These are phyloP conservation scores for Falco punctatus DNA, from an alignment of 2,113 vertebrate genomes.

Conservation along the genomic window DNA sequence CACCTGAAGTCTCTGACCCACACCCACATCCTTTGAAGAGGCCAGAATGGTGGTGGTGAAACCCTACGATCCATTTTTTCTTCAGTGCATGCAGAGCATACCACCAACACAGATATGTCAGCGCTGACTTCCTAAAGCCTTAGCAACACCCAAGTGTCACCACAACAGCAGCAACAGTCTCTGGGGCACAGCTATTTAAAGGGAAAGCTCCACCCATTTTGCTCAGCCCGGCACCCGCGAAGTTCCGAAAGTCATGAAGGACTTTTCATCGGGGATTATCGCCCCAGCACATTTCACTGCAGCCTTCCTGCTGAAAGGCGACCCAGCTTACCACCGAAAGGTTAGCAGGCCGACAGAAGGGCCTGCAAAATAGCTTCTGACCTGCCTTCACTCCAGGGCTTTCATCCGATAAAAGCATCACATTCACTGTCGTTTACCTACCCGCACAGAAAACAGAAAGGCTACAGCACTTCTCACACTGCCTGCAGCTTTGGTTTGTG, in stretches of 20 bases:
- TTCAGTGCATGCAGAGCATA: neutral
- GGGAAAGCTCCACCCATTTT: conserved; percentile 40
- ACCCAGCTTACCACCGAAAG: neutral
- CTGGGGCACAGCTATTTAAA: neutral
- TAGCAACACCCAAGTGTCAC: neutral
- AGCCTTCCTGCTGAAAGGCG: neutral
- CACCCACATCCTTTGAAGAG: neutral
- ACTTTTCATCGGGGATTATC: neutral
- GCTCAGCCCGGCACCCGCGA: accelerated
- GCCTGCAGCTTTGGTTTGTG: neutral
- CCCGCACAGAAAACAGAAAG: neutral
- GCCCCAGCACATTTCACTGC: neutral
- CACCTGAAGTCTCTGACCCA: neutral
- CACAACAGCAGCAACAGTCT: neutral
- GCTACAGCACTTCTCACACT: neutral
- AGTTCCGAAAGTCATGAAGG: neutral
- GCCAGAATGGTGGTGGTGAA: neutral
- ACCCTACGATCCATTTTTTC: neutral
- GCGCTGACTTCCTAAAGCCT: neutral
- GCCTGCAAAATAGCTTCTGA: neutral
- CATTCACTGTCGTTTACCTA: neutral
- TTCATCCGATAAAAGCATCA: accelerated
- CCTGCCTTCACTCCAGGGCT: neutral
- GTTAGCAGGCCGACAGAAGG: neutral
- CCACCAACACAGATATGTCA: neutral